These are phyloP conservation scores for Camptogramma bilineatum DNA, from an alignment of 2,888 invertebrate genomes.

Conservation along the genomic window DNA sequence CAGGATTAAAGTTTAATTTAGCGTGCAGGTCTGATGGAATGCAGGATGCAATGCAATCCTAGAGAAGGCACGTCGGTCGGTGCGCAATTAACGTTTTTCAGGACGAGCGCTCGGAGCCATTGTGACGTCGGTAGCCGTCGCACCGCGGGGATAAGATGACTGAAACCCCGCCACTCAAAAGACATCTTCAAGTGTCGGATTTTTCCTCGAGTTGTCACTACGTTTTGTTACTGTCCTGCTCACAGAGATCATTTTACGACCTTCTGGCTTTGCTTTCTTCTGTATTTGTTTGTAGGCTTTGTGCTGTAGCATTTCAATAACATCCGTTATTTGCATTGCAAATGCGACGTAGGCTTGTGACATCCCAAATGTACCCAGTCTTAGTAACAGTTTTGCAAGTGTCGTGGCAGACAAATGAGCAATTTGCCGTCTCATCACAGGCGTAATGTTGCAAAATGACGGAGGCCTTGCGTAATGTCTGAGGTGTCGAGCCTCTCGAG, in stretches of 20 bases:
- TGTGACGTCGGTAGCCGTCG: conserved; percentile 63
- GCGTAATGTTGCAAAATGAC: conserved; percentile 71
- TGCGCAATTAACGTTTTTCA: conserved; percentile 80
- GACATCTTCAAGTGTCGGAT: conserved; percentile 62
- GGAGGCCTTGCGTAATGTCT: conserved; percentile 58
- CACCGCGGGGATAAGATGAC: conserved; percentile 65
- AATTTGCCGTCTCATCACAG: conserved; percentile 76
- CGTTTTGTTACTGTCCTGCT: conserved; percentile 40
- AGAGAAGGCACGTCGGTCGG: conserved; percentile 60
- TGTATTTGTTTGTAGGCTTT: conserved; percentile 21
- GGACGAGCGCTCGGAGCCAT: conserved; percentile 67
- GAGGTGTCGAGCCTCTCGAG: conserved; percentile 21
- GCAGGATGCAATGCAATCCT: conserved; percentile 62
- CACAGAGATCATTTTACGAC: conserved; percentile 19
- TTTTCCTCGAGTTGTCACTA: conserved; percentile 50
- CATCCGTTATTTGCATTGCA: conserved; percentile 31
- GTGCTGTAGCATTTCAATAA: conserved; percentile 31
- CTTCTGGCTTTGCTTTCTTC: conserved; percentile 18
- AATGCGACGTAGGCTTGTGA: conserved; percentile 34
- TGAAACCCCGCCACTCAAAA: conserved; percentile 64
- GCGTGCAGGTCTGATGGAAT: conserved; percentile 49
- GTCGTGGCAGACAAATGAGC: conserved; percentile 73
- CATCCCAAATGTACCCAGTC: conserved; percentile 35
- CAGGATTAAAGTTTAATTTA: conserved; percentile 49
- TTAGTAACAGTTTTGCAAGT: conserved; percentile 62